phyloP scores from a whole-genome alignment of 1,140 invertebrate genomes.

The Trichonephila clavipes region DNA sequence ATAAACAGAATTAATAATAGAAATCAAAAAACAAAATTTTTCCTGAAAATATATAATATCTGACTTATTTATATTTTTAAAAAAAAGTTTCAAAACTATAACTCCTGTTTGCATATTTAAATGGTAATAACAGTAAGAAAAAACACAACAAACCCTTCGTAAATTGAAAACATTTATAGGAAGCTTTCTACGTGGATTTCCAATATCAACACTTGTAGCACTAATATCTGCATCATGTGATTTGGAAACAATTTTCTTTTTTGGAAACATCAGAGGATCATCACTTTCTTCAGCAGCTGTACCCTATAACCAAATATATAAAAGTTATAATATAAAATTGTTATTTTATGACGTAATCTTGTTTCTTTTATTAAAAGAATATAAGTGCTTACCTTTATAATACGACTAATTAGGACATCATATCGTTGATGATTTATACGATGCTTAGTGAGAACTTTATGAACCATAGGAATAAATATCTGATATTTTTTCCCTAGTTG shows the following conservation, averaged over 20 bases:
- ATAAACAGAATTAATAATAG: background rate
- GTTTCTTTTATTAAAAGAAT: background rate
- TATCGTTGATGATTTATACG: constrained; percentile 91
- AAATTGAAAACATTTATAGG: constrained; percentile 91
- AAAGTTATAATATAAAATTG: background rate
- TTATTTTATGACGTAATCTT: background rate
- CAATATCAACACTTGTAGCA: constrained; percentile 65
- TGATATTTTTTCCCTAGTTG: constrained; percentile 94
- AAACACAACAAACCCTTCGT: constrained; percentile 83
- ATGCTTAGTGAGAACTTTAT: constrained; percentile 91
- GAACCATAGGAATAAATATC: constrained; percentile 95
- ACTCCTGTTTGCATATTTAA: no score
- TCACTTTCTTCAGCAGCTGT: constrained; percentile 81
- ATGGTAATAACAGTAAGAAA: background rate
- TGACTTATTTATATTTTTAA: background rate
- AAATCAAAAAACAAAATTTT: background rate
- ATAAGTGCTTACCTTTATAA: constrained; percentile 80
- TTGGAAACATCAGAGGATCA: constrained; percentile 80
- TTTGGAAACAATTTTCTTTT: constrained; percentile 77
- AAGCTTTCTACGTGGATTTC: constrained; percentile 83
- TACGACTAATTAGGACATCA: constrained; percentile 84
- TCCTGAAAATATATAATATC: background rate
- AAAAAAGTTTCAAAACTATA: background rate
- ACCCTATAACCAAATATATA: constrained; percentile 78
- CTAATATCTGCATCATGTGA: constrained; percentile 78